phyloP scores from a whole-genome alignment of 2,113 vertebrate genomes.

The Tachycineta bicolor region DNA sequence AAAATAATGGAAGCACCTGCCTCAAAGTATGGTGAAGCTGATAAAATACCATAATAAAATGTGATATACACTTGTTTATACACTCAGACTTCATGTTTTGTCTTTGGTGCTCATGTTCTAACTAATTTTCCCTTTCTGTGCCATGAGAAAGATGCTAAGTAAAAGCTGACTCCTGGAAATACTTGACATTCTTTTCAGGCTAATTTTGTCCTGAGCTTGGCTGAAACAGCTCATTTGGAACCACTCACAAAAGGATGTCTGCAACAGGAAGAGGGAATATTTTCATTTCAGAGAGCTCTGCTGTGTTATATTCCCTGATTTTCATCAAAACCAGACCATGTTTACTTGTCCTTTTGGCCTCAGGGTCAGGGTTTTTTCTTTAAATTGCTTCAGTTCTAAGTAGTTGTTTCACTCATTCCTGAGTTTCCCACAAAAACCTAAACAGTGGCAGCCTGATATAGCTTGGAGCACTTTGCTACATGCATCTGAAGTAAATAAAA shows the following conservation, averaged over 20 bases:
- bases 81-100: background rate
- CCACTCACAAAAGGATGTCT: slow-evolving; percentile 21
- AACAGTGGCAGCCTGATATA: background rate
- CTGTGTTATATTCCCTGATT: slow-evolving; percentile 6
- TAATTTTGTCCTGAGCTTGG: slow-evolving; percentile 48
- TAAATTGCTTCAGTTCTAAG: background rate
- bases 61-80: background rate
- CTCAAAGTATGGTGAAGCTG: background rate
- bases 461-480: background rate
- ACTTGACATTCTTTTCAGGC: slow-evolving; percentile 48
- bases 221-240: slow-evolving; percentile 17
- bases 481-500: background rate
- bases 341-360: slow-evolving; percentile 33
- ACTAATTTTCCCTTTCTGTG: background rate
- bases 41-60: background rate
- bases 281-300: slow-evolving; percentile 21
- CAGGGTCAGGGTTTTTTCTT: background rate
- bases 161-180: slow-evolving; percentile 59
- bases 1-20: background rate
- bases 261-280: slow-evolving; percentile 6
- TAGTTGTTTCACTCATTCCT: background rate
- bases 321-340: slow-evolving; percentile 24
- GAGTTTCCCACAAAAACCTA: slow-evolving; percentile 38
- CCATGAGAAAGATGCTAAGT: slow-evolving; percentile 37
- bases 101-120: background rate